Conservation (phyloP, 1,140 invertebrate species). For the Drosophila nebulosa region DNA sequence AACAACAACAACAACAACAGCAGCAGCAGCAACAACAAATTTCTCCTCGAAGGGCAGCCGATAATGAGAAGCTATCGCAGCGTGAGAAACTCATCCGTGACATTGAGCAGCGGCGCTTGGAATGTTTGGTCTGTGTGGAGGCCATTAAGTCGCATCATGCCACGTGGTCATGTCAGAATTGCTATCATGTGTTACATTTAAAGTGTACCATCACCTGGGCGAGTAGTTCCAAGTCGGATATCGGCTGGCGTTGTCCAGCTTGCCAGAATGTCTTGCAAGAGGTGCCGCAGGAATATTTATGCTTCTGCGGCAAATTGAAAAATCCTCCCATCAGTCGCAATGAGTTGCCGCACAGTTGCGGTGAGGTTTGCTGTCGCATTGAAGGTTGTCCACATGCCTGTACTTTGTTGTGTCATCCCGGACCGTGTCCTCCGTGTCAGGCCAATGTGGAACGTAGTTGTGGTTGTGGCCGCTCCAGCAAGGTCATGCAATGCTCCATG, state of each 20-base stretch:
- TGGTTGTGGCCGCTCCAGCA: constrained; percentile 87
- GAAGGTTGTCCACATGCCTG: constrained; percentile 91
- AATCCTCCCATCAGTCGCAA: constrained; percentile 88
- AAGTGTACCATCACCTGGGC: constrained; percentile 96
- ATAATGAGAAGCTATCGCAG: constrained; percentile 83
- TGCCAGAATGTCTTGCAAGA: constrained; percentile 89
- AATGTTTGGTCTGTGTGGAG: constrained; percentile 97
- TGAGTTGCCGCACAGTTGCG: constrained; percentile 93
- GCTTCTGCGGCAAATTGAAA: constrained; percentile 90
- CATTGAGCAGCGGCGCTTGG: constrained; percentile 88
- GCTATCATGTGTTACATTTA: constrained; percentile 95
- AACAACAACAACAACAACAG: constrained; percentile 63
- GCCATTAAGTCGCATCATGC: constrained; percentile 88
- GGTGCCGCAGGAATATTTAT: constrained; percentile 88
- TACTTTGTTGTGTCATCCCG: constrained; percentile 94
- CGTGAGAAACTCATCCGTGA: constrained; percentile 91
- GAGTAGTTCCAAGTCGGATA: constrained; percentile 87
- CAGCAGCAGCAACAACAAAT: constrained; percentile 57
- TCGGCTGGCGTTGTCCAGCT: constrained; percentile 95
- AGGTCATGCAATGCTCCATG: constrained; percentile 87
- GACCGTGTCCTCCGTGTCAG: constrained; percentile 91
- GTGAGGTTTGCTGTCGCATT: constrained; percentile 88
- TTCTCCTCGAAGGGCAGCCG: constrained; percentile 43
- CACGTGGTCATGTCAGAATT: constrained; percentile 95
- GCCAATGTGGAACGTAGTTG: constrained; percentile 85